phyloP scores from a whole-genome alignment of 2,888 invertebrate species.

The Sphinx pinastri region DNA sequence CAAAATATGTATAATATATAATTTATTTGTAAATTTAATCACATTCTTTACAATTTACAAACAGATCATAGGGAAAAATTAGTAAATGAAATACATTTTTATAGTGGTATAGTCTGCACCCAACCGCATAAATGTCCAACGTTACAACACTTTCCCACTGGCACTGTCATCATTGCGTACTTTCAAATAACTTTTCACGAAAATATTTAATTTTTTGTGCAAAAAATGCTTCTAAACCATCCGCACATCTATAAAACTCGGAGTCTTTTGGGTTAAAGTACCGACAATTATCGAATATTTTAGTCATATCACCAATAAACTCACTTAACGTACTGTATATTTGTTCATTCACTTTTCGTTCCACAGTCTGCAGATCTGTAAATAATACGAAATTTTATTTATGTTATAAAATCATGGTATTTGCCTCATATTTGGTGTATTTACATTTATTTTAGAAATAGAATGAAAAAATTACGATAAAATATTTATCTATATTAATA shows the following conservation, averaged over 20 bases:
- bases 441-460: too few relatives aligned
- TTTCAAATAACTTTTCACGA: slow-evolving; percentile 91
- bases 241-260: slow-evolving; percentile 97
- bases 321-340: slow-evolving; percentile 95
- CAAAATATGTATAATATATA: slow-evolving; percentile 62
- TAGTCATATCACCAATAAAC: slow-evolving; percentile 98
- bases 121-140: slow-evolving; percentile 38
- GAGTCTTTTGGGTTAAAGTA: slow-evolving; percentile 98
- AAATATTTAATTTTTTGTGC: slow-evolving; percentile 96
- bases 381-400: slow-evolving; percentile 34
- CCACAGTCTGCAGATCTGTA: slow-evolving; percentile 96
- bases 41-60: slow-evolving; percentile 76
- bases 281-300: slow-evolving; percentile 99
- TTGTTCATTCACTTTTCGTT: slow-evolving; percentile 92
- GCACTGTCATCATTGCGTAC: slow-evolving; percentile 76
- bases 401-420: neutral
- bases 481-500: too few relatives aligned
- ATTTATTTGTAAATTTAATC: slow-evolving; percentile 72
- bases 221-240: slow-evolving; percentile 97
- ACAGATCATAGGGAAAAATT: slow-evolving; percentile 60
- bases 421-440: too few relatives aligned
- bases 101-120: slow-evolving; percentile 39
- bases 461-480: too few relatives aligned
- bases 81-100: slow-evolving; percentile 35
- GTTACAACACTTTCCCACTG: slow-evolving; percentile 60